phyloP scores from a whole-genome alignment of 1,140 invertebrate species.

The Drosophila pseudoananassae region DNA sequence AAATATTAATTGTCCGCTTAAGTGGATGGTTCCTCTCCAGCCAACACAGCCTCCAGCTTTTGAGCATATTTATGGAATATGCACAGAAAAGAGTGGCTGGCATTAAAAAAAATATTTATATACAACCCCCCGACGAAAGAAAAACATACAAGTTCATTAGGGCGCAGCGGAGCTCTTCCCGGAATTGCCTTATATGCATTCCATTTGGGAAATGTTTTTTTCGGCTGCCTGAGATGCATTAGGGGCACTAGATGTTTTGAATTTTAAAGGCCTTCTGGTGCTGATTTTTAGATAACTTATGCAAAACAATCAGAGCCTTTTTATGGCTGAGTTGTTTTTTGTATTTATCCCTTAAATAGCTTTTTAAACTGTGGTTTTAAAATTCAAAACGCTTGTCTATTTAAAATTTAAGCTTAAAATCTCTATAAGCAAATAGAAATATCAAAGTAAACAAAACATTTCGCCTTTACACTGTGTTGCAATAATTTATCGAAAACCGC shows the following conservation, averaged over 20 bases:
- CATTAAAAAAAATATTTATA: conserved; percentile 37
- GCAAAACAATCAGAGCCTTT: conserved; percentile 63
- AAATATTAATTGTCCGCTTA: conserved; percentile 70
- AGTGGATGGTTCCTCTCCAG: conserved; percentile 36
- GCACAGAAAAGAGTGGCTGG: conserved; percentile 17
- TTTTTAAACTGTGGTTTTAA: not conserved
- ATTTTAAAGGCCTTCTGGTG: conserved; percentile 38
- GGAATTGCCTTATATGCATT: conserved; percentile 35
- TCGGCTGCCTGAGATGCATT: conserved; percentile 16
- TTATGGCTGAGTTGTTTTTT: conserved; percentile 11
- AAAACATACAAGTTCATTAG: conserved; percentile 66
- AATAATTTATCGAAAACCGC: conserved; percentile 62
- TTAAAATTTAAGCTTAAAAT: not conserved
- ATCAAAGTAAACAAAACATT: conserved; percentile 30
- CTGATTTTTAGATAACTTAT: conserved; percentile 62
- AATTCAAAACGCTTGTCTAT: conserved; percentile 8
- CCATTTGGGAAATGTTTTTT: conserved; percentile 6
- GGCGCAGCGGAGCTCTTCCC: conserved; percentile 36
- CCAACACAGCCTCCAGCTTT: conserved; percentile 8
- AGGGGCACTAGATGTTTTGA: not conserved
- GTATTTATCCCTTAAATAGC: not conserved
- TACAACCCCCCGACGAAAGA: conserved; percentile 7
- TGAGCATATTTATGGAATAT: conserved; percentile 53
- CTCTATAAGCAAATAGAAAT: not conserved
- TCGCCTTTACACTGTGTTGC: conserved; percentile 14